Base-by-base conservation (phyloP, 2,888 invertebrate species). In the Brenthis hecate region DNA sequence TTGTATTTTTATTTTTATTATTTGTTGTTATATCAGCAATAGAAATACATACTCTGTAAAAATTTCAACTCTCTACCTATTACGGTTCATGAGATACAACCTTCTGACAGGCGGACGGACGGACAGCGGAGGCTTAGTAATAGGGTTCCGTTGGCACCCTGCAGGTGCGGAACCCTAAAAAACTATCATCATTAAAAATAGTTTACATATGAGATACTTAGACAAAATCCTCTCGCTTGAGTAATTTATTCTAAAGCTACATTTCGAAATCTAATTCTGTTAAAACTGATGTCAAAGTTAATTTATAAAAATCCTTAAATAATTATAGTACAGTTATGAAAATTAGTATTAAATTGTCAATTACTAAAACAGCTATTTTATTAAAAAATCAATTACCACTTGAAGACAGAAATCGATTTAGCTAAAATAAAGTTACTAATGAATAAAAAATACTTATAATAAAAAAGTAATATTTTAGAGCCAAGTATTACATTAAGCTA, bases 401-500 rank as follows among this genome's bases (percentile, higher is more conserved):
- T 56, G 69, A 66, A 72, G 69, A 48, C 54, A 74, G 75, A 74
- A 66, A 66, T 66, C 53, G 55, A 66, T 50, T 19, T 14, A 1
- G 36, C 14, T 8, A 13, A 50, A 60, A 28, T 36, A 57, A 73
- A 72, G 58, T 71, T 67, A 71, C 66, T 73, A 73, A 75, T 75
- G 70, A 75, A 75, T 71, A 57, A 65, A 70, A 67, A 65, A 65
- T 56, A 55, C 3, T 32, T 47, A 8, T 56, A 60, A 66, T 36
- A 66, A 66, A 66, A 61, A 56, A 50, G 6, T 64, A 47, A 70
- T 70, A 70, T 69, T 66, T 60, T 58, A 56, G 13, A 57, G 55
- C 48, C 23, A 64, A 64, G 64, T 72, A 72, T 68, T 61, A 70
- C 81, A 85, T 85, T 84, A 83, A 80, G 85, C 83, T 77, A 84